Conservation (phyloP, 2,888 invertebrate species). For the Acleris laterana region DNA sequence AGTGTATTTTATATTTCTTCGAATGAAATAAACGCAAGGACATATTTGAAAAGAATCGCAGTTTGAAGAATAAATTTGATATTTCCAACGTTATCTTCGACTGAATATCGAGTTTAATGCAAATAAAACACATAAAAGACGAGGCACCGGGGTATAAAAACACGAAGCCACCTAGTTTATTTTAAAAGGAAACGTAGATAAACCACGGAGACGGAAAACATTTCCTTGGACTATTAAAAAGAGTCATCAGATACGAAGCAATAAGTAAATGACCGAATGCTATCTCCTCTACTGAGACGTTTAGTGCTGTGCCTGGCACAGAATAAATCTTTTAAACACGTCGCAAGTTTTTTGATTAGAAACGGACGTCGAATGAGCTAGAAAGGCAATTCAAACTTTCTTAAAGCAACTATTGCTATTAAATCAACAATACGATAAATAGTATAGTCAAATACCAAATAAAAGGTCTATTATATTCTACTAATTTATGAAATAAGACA, state of each 20-base stretch:
- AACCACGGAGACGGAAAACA: conserved; percentile 66
- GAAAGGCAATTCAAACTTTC: neutral
- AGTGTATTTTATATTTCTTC: neutral
- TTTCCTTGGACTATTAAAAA: conserved; percentile 63
- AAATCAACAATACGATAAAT: no score
- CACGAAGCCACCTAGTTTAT: conserved; percentile 45
- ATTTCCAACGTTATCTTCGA: conserved; percentile 4
- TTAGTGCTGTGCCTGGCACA: conserved; percentile 13
- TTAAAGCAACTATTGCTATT: no score
- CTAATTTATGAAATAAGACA: no score
- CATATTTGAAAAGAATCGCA: neutral
- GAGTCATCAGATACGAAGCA: conserved; percentile 66
- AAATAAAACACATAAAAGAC: conserved; percentile 25
- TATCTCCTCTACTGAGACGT: conserved; percentile 48
- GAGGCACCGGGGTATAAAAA: conserved; percentile 38
- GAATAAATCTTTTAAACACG: neutral
- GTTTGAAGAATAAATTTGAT: neutral
- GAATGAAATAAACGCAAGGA: neutral
- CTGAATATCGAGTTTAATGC: conserved; percentile 12
- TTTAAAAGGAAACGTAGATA: conserved; percentile 60
- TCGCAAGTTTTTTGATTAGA: conserved; percentile 4
- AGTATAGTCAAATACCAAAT: no score
- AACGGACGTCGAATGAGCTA: neutral
- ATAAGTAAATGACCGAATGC: conserved; percentile 72
- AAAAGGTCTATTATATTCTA: no score